Percentiles rank a stretch among this genome's conserved stretches.
Evolutionary conservation across 2,797 vertebrate genomes (phyloP).

Genomic region (Aselliscus stoliczkanus): DNA sequence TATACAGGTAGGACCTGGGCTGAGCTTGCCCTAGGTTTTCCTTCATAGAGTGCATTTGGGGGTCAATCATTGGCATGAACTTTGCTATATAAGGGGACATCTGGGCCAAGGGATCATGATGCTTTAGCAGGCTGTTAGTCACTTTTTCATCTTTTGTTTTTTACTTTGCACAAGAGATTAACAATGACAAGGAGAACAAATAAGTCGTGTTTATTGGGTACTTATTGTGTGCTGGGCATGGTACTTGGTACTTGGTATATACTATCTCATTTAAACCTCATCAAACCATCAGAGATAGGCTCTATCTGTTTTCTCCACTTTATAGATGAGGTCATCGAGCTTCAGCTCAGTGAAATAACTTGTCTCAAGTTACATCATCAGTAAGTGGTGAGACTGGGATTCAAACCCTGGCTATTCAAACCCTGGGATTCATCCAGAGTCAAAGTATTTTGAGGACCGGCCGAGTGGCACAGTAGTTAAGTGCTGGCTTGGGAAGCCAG

Average conservation of each 20-base stretch:
- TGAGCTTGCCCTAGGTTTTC: neutral
- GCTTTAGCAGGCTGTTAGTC: neutral
- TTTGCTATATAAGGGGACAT: neutral
- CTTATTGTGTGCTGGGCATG: neutral
- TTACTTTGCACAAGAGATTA: neutral
- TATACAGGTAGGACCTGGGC: conserved; percentile 92
- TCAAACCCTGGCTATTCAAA: neutral
- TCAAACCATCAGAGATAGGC: neutral
- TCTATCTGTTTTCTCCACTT: neutral
- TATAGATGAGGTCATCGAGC: neutral
- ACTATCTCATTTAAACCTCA: neutral
- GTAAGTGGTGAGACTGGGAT: neutral
- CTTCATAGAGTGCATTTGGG: neutral
- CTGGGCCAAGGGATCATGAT: neutral
- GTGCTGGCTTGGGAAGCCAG: no score
- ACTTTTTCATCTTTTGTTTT: neutral
- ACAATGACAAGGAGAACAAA: neutral
- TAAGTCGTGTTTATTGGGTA: neutral
- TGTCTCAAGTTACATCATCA: neutral
- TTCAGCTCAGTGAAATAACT: neutral
- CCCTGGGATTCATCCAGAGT: neutral
- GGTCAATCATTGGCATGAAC: neutral
- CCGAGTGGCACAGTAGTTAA: no score
- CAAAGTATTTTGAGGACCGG: neutral
- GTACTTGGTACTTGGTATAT: neutral